Evolutionary conservation across 2,113 vertebrate species (phyloP).

Genomic region (Phalacrocorax aristotelis): DNA sequence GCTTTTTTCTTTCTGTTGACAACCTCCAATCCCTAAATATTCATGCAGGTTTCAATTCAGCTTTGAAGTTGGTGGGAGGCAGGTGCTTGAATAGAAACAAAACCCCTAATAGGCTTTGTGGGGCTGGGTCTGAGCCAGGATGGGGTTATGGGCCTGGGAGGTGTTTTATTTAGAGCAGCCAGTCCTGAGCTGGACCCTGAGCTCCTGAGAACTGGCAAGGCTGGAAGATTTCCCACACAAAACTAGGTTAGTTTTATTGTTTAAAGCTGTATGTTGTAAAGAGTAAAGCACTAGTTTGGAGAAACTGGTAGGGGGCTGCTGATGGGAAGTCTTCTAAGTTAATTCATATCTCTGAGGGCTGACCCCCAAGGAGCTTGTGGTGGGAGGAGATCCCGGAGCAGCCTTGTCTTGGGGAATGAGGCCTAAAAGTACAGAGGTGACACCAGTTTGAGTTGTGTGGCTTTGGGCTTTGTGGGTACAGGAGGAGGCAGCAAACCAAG

Average conservation of each 20-base stretch:
- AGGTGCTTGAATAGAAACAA: neutral
- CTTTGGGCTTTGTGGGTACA: neutral
- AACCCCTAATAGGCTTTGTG: neutral
- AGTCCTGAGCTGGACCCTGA: neutral
- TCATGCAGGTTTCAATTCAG: neutral
- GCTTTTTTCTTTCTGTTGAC: neutral
- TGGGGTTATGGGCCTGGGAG: neutral
- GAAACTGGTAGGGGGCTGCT: neutral
- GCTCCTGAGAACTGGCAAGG: neutral
- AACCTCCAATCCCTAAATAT: neutral
- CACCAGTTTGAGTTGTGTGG: rapidly evolving
- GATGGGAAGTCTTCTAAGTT: neutral
- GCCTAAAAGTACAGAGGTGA: neutral
- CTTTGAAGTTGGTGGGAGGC: neutral
- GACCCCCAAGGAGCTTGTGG: neutral
- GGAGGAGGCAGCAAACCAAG: neutral
- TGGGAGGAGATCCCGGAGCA: neutral
- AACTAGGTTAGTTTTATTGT: neutral
- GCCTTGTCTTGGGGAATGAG: neutral
- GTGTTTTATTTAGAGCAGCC: neutral
- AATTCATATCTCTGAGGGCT: rapidly evolving
- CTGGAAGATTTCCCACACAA: neutral
- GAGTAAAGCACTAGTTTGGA: rapidly evolving
- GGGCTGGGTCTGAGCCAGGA: neutral
- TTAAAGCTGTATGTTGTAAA: rapidly evolving